Base-by-base conservation (phyloP, 1,140 invertebrate species). In the Oryctes rhinoceros region DNA sequence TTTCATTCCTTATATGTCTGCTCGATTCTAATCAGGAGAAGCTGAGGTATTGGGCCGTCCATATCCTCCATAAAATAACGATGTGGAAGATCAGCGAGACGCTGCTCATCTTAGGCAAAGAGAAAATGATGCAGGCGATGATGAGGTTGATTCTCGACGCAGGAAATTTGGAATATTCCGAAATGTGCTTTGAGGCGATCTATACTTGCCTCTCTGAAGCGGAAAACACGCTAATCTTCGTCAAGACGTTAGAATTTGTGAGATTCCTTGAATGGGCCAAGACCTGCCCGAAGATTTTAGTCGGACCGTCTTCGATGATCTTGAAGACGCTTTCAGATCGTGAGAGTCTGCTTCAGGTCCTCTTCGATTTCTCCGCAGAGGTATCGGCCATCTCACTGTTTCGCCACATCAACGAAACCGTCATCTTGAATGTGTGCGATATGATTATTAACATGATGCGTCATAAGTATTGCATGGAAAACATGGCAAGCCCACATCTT, bases 291-390 rank as follows among this genome's bases (percentile, higher is more conserved):
- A 48, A 65, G n/a, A 80, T 81, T 10, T 82, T 79, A 44, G 76
- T 84, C 15, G 48, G 76, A 5, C 78, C 80, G 4, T 59, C 79
- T 11, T 80, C 81, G 30, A 59, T 81, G 39, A 81, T 85, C 30
- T 82, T 85, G 30, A 62, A 81, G n/a, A 81, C 81, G 44, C 44
- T 85, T 3, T 81, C 85, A 0, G 81, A 78, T 49, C 82, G 83
- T 65, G 82, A 82, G 4, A 59, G 80, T 37, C 79, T 85, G 3
- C 83, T 80, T 79, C 84, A 85, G 80, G 83, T 80, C 5, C 80
- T 85, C 1, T 85, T 85, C 78, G 84, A 85, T 81, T 78, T 85
- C 4, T 85, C 85, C 1, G 81, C 84, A 0, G 84, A 85, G 78
- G 82, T 85, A 37, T 82, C 84, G 5, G 82, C 85, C 35, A 76